Evolutionary conservation across 37 sponge, comb jelly and placozoan genomes (phyloP).

Genomic region (Cliona cf. orientalis): DNA sequence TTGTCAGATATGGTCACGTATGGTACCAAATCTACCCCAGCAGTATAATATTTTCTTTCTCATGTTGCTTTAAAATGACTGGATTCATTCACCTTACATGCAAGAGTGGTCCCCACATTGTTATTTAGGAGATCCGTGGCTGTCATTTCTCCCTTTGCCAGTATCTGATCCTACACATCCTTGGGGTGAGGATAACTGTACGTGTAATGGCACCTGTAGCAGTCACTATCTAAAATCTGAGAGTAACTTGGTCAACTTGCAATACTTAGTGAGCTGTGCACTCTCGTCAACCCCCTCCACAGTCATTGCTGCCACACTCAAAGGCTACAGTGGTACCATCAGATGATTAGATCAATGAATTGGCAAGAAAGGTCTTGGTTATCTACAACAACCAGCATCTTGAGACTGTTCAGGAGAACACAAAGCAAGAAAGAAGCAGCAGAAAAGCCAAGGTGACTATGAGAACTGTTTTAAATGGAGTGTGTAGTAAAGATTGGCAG

Average conservation of each 20-base stretch:
- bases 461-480: background rate
- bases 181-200: constrained; percentile 6
- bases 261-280: background rate
- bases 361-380: background rate
- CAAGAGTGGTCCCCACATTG: background rate
- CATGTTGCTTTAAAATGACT: background rate
- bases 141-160: constrained; percentile 22
- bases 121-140: constrained; percentile 2
- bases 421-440: background rate
- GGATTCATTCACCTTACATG: constrained; percentile 8
- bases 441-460: background rate
- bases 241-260: background rate
- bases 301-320: background rate
- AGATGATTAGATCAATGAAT: background rate
- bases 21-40: background rate
- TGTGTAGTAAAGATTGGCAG: constrained; percentile 16
- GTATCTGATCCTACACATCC: constrained; percentile 10
- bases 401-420: constrained; percentile 10
- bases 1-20: no score
- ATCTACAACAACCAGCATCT: constrained; percentile 20
- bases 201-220: constrained; percentile 7
- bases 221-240: constrained; percentile 27
- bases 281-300: background rate
- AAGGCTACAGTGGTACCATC: background rate
- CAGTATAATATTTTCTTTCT: background rate